Evolutionary conservation across 2,797 vertebrate genomes (phyloP).

Genomic region (Rhinogobio ventralis): DNA sequence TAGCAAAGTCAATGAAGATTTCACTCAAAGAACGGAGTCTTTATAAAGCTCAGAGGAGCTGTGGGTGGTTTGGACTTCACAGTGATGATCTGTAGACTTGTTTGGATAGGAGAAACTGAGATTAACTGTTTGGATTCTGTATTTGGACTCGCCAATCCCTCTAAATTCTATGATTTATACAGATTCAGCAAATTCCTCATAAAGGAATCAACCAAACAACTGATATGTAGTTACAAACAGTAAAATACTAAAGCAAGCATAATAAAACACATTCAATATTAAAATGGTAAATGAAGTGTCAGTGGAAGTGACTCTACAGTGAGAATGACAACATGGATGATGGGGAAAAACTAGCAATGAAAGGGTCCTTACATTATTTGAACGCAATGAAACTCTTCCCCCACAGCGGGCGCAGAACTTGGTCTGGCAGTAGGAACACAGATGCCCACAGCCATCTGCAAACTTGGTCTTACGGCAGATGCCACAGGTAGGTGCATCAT

Average conservation of each 20-base stretch:
- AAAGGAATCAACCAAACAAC: slow-evolving; percentile 24
- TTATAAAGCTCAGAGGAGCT: slow-evolving; percentile 25
- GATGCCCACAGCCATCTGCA: slow-evolving; percentile 95
- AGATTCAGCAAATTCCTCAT: slow-evolving; percentile 32
- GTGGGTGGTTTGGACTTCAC: background rate
- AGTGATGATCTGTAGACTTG: slow-evolving; percentile 3
- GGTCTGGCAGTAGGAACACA: slow-evolving; percentile 98
- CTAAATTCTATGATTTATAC: background rate
- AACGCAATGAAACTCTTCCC: slow-evolving; percentile 94
- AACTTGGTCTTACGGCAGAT: slow-evolving; percentile 99
- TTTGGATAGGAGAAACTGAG: background rate
- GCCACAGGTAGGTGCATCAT: slow-evolving; percentile 97
- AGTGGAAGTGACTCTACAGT: background rate
- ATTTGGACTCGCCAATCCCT: background rate
- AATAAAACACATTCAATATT: background rate
- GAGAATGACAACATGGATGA: background rate
- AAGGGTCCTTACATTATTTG: slow-evolving; percentile 91
- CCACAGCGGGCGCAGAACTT: slow-evolving; percentile 98
- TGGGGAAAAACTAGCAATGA: background rate
- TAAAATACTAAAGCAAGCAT: background rate
- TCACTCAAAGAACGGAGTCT: slow-evolving; percentile 14
- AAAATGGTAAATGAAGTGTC: background rate
- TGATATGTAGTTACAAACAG: background rate
- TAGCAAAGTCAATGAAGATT: slow-evolving; percentile 47
- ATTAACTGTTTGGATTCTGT: background rate